Evolutionary conservation across 2,888 invertebrate species (phyloP).

Genomic region (Eugnorisma glareosa): DNA sequence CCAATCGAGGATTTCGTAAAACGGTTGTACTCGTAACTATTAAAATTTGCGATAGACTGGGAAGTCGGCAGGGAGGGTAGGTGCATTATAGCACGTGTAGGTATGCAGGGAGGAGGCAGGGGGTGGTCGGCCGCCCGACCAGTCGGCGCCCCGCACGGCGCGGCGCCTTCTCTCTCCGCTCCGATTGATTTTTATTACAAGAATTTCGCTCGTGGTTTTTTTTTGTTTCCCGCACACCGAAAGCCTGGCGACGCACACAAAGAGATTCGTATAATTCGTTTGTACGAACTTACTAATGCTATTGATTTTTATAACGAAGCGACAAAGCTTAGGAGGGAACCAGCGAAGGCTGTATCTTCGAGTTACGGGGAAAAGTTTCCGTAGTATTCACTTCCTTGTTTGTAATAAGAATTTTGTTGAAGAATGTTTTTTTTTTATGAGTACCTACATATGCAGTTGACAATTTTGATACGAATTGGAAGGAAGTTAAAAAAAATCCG

Average conservation of each 20-base stretch:
- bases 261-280: constrained; percentile 89
- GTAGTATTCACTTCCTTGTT: constrained; percentile 42
- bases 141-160: constrained; percentile 87
- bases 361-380: constrained; percentile 52
- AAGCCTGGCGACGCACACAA: constrained; percentile 86
- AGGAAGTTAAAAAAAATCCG: constrained; percentile 27
- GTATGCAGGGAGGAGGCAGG: constrained; percentile 76
- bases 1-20: constrained; percentile 44
- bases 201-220: constrained; percentile 89
- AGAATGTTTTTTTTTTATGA: constrained; percentile 11
- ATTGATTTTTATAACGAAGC: constrained; percentile 90
- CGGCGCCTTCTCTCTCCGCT: constrained; percentile 89
- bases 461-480: not conserved
- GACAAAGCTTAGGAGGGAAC: constrained; percentile 71
- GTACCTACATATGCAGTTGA: not conserved
- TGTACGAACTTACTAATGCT: constrained; percentile 90
- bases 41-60: constrained; percentile 45
- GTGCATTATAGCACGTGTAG: constrained; percentile 82
- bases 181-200: constrained; percentile 91
- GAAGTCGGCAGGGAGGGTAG: constrained; percentile 77
- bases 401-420: constrained; percentile 9
- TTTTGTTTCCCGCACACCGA: constrained; percentile 88
- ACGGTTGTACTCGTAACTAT: constrained; percentile 28
- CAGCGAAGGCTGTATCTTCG: constrained; percentile 67
- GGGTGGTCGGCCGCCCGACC: constrained; percentile 81